A percentile compares a stretch with the other conserved stretches of the same genome.
Conservation (phyloP, 2,797 vertebrate species). For the Varecia variegata region DNA sequence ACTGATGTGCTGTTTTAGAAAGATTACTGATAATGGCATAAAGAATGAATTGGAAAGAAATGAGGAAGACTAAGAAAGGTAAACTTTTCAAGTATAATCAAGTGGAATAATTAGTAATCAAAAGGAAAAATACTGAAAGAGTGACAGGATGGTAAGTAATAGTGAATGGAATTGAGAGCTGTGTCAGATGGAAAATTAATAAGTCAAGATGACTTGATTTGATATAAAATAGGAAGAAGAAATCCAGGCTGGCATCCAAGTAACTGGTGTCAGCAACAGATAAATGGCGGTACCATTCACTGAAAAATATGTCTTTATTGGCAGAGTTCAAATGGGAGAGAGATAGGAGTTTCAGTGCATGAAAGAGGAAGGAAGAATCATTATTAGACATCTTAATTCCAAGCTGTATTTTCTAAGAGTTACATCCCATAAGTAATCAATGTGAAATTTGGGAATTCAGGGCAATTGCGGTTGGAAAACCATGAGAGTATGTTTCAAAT, state of each 20-base stretch:
- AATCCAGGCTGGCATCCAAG: background rate
- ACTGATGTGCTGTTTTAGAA: constrained; percentile 10
- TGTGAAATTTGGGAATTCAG: background rate
- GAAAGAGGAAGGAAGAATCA: background rate
- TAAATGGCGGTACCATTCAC: background rate
- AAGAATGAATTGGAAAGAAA: background rate
- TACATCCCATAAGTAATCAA: background rate
- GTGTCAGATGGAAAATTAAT: background rate
- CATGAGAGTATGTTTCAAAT: background rate
- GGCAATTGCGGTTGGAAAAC: background rate
- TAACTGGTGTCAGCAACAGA: background rate
- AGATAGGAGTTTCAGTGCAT: background rate
- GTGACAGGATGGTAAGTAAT: background rate
- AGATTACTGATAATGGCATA: background rate
- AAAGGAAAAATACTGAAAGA: background rate
- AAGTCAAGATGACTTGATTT: constrained; percentile 13
- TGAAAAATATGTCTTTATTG: constrained; percentile 31
- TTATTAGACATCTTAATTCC: background rate
- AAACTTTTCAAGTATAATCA: constrained; percentile 28
- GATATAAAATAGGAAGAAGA: background rate
- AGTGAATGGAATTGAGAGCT: background rate
- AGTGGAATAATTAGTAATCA: constrained; percentile 41
- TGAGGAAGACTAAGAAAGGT: background rate
- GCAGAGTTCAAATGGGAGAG: background rate
- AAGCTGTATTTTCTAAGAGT: background rate